Percentiles rank a stretch among this genome's conserved stretches.
Evolutionary conservation across 2,888 invertebrate genomes (phyloP).

Genomic region (Parnassius smintheus): DNA sequence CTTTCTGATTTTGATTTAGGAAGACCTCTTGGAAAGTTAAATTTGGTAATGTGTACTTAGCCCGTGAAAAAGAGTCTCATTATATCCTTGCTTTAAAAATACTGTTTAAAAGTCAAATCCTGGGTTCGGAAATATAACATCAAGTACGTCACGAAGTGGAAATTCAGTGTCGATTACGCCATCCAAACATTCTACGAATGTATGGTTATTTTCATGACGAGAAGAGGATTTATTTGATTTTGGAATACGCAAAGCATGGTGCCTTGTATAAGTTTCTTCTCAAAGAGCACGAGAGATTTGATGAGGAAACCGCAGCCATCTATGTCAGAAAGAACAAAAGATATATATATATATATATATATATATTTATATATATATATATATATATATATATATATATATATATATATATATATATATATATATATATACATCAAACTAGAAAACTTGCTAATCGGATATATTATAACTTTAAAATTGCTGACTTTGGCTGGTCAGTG

Average conservation of each 20-base stretch:
- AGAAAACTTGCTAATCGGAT: constrained; percentile 94
- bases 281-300: constrained; percentile 87
- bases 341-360: constrained; percentile 84
- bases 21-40: constrained; percentile 96
- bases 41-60: constrained; percentile 98
- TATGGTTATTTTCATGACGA: constrained; percentile 98
- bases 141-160: constrained; percentile 98
- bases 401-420: constrained; percentile 88
- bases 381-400: constrained; percentile 85
- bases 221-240: constrained; percentile 91
- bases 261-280: constrained; percentile 87
- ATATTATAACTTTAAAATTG: constrained; percentile 93
- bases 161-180: constrained; percentile 96
- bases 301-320: constrained; percentile 87
- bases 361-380: constrained; percentile 85
- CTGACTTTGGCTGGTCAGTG: constrained; percentile 99
- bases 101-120: constrained; percentile 93
- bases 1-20: constrained; percentile 96
- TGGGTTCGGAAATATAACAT: constrained; percentile 93
- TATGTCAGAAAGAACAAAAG: constrained; percentile 94
- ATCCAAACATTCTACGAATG: constrained; percentile 95
- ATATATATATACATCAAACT: constrained; percentile 91
- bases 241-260: constrained; percentile 95
- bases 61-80: constrained; percentile 91
- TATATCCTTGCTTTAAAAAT: constrained; percentile 94